A percentile compares a stretch with the other conserved stretches of the same genome.
phyloP scores from a whole-genome alignment of 35 echinoderm and acorn worm species.

The Nesometra sesokonis region DNA sequence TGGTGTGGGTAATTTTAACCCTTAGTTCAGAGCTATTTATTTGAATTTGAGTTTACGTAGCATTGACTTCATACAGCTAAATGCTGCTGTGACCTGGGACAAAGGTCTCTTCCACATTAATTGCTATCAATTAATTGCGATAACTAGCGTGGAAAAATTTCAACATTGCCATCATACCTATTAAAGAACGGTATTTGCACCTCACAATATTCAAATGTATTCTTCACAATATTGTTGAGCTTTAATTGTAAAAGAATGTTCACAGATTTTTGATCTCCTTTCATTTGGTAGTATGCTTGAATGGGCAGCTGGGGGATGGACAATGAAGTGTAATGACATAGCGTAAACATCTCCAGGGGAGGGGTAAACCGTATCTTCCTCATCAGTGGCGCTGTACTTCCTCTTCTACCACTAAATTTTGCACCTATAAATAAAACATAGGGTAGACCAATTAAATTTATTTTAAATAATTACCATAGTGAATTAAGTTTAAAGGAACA shows the following conservation, averaged over 20 bases:
- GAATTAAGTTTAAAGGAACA: too few species aligned
- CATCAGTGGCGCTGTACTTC: neutral
- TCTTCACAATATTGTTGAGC: conserved; percentile 46
- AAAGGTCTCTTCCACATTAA: too few species aligned
- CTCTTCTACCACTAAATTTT: neutral
- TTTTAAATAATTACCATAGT: too few species aligned
- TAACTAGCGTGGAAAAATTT: too few species aligned
- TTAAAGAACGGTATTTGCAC: conserved; percentile 91
- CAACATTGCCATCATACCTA: too few species aligned
- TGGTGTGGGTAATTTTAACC: too few species aligned
- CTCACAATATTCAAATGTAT: conserved; percentile 82
- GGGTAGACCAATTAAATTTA: too few species aligned
- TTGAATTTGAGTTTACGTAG: too few species aligned
- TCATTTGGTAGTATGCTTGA: conserved; percentile 73
- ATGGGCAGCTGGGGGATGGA: conserved; percentile 50
- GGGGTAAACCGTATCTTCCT: conserved; percentile 29
- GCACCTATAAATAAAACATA: neutral
- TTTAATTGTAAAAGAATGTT: conserved; percentile 61
- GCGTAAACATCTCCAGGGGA: conserved; percentile 47
- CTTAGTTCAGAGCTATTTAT: too few species aligned
- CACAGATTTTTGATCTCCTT: conserved; percentile 49
- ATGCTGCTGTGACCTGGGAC: too few species aligned
- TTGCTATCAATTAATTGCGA: too few species aligned
- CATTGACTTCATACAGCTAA: too few species aligned
- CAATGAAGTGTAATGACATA: conserved; percentile 58